Evolutionary conservation across 1,140 invertebrate species (phyloP).

Genomic region (Tyrophagus putrescentiae): DNA sequence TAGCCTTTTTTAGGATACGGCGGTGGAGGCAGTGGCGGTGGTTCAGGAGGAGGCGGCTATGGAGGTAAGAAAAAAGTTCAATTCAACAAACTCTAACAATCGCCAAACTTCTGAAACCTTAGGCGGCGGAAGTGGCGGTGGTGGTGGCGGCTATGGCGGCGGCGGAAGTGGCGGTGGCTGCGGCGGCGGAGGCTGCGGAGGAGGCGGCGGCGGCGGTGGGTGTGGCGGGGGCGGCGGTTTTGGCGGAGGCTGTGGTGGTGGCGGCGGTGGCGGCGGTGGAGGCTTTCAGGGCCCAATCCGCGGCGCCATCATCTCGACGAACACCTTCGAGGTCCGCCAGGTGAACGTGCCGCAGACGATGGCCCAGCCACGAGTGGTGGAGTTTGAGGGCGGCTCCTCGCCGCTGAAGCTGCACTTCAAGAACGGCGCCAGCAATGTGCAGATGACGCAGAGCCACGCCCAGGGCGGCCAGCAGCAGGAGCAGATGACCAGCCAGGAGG

Average conservation of each 20-base stretch:
- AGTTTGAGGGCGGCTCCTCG: constrained; percentile 4
- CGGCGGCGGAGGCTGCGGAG: background rate
- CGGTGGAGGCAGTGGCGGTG: constrained; percentile 16
- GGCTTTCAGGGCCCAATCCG: constrained; percentile 6
- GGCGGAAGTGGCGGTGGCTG: background rate
- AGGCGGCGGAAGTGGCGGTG: background rate
- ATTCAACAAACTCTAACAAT: background rate
- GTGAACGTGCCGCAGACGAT: background rate
- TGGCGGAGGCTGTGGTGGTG: background rate
- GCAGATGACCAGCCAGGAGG: background rate
- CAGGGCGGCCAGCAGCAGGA: background rate
- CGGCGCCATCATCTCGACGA: constrained; percentile 8
- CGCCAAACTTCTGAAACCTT: background rate
- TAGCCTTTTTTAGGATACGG: constrained; percentile 5
- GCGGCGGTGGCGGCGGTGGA: constrained; percentile 9
- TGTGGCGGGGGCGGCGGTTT: constrained; percentile 5
- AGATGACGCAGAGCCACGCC: constrained; percentile 5
- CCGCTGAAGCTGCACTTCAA: constrained; percentile 21
- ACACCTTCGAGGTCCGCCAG: constrained; percentile 12
- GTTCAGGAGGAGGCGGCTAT: too few species aligned
- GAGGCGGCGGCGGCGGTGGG: background rate
- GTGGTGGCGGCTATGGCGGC: constrained; percentile 1
- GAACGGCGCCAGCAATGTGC: background rate
- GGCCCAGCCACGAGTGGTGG: constrained; percentile 6
- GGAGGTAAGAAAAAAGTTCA: background rate